Conservation (phyloP, 2,113 vertebrate species). For the Shinisaurus crocodilurus region DNA sequence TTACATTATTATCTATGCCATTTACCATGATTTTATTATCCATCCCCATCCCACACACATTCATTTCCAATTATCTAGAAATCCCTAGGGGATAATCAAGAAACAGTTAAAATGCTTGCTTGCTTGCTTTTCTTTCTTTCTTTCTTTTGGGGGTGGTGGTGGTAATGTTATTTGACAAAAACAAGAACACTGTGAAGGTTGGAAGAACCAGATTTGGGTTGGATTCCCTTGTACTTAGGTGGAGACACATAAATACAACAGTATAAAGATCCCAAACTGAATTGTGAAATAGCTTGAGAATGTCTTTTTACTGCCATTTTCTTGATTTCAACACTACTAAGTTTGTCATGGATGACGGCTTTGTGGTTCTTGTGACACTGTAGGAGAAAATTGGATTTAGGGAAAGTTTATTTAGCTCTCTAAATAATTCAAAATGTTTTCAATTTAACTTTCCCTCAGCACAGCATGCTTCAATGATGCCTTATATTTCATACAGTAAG, state of each 20-base stretch:
- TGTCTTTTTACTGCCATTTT: slow-evolving; percentile 53
- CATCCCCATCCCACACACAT: not conserved
- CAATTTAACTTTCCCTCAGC: not conserved
- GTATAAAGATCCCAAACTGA: slow-evolving; percentile 49
- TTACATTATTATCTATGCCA: not conserved
- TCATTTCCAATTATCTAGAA: slow-evolving; percentile 44
- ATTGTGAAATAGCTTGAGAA: slow-evolving; percentile 64
- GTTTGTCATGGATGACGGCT: slow-evolving; percentile 58
- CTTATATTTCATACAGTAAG: slow-evolving; percentile 35
- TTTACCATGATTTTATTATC: slow-evolving; percentile 20
- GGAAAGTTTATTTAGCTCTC: slow-evolving; percentile 67
- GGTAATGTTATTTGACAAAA: slow-evolving; percentile 12
- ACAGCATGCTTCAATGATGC: slow-evolving; percentile 49
- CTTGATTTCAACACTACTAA: slow-evolving; percentile 57
- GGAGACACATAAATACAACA: slow-evolving; percentile 50
- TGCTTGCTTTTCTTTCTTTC: not conserved
- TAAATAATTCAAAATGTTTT: slow-evolving; percentile 60
- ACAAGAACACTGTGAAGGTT: slow-evolving; percentile 11
- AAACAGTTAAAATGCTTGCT: slow-evolving; percentile 14
- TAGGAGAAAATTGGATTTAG: slow-evolving; percentile 63
- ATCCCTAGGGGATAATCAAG: not conserved
- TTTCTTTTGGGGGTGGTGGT: too few relatives aligned
- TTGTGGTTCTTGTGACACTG: slow-evolving; percentile 63
- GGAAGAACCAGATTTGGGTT: slow-evolving; percentile 3
- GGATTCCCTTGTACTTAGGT: slow-evolving; percentile 48